Evolutionary conservation across 2,888 invertebrate genomes (phyloP).

Genomic region (Polydrusus cervinus): DNA sequence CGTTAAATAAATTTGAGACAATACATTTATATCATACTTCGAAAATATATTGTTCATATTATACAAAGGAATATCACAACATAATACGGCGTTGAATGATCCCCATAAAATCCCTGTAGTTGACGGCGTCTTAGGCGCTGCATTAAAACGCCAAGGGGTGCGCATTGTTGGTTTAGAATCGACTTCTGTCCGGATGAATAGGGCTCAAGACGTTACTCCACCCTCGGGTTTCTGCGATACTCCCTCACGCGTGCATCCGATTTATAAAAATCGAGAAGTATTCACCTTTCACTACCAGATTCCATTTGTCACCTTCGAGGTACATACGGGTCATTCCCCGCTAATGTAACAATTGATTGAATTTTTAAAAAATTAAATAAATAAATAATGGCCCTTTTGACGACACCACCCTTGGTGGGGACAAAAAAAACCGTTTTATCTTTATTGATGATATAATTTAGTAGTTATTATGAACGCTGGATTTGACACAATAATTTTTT

Average conservation of each 20-base stretch:
- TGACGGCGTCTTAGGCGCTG: conserved; percentile 48
- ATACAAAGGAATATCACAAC: conserved; percentile 39
- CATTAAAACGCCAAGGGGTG: conserved; percentile 53
- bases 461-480: too few relatives aligned
- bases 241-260: conserved; percentile 64
- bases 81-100: conserved; percentile 46
- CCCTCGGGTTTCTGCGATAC: conserved; percentile 51
- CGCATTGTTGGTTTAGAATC: conserved; percentile 61
- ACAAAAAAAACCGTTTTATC: too few relatives aligned
- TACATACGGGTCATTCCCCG: conserved; percentile 14
- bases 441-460: too few relatives aligned
- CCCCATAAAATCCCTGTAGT: conserved; percentile 53
- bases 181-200: conserved; percentile 57
- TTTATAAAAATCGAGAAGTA: conserved; percentile 69
- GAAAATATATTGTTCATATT: conserved; percentile 38
- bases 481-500: too few relatives aligned
- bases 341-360: too few relatives aligned
- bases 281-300: conserved; percentile 71
- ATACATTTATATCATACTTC: background rate
- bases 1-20: too few relatives aligned
- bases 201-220: conserved; percentile 53
- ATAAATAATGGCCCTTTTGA: too few relatives aligned
- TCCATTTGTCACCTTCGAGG: conserved; percentile 69
- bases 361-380: too few relatives aligned
- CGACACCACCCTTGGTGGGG: too few relatives aligned